A percentile compares a stretch with the other conserved stretches of the same genome.
Conservation (phyloP, 35 echinoderm and acorn worm species). For the Apostichopus japonicus region DNA sequence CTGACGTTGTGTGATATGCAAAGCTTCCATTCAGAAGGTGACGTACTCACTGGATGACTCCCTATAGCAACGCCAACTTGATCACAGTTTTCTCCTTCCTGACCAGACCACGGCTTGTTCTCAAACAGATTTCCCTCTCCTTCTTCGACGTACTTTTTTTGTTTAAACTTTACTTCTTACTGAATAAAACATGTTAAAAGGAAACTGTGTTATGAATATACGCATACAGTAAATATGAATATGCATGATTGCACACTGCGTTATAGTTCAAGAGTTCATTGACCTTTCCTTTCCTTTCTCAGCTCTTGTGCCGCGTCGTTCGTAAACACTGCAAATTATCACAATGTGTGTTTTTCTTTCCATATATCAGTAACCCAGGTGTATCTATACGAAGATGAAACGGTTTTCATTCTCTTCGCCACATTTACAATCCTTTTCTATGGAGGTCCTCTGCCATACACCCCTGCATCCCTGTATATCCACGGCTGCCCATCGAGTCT, state of each 20-base stretch:
- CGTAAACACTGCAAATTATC: background rate
- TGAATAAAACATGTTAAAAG: too few relatives aligned
- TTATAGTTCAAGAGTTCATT: background rate
- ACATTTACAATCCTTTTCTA: slow-evolving; percentile 21
- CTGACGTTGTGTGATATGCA: too few relatives aligned
- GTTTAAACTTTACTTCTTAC: too few relatives aligned
- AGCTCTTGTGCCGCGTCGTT: background rate
- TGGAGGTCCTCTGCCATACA: background rate
- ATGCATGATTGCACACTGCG: slow-evolving; percentile 8
- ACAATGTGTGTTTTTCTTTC: background rate
- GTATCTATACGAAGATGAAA: slow-evolving; percentile 29
- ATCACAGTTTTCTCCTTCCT: too few relatives aligned
- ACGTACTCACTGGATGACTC: too few relatives aligned
- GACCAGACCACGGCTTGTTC: too few relatives aligned
- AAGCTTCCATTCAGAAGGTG: too few relatives aligned
- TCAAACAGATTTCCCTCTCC: too few relatives aligned
- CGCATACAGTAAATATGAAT: background rate
- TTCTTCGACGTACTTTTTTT: too few relatives aligned
- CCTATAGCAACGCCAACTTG: too few relatives aligned
- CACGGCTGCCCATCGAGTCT: slow-evolving; percentile 18
- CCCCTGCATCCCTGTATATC: slow-evolving; percentile 37
- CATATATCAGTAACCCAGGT: background rate
- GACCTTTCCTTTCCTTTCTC: background rate
- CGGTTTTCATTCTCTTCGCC: slow-evolving; percentile 25
- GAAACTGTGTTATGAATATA: too few relatives aligned